Base-by-base conservation (phyloP, 2,888 invertebrate species). In the Cancer borealis region DNA sequence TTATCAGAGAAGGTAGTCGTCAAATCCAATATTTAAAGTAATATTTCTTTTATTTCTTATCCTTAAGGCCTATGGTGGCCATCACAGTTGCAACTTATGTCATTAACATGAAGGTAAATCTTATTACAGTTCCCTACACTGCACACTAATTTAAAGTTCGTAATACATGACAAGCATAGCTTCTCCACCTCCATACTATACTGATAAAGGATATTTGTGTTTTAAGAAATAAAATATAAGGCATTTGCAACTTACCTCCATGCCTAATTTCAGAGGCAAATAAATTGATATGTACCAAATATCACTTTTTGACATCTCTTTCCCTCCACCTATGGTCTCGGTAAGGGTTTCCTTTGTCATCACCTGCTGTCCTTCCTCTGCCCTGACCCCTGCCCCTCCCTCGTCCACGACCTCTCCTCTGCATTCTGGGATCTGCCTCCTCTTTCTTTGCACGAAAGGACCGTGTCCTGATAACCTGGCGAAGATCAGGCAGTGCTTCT, bases 281-380 rank as follows among this genome's bases (percentile, higher is more conserved):
- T 21, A 84, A 84, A 12, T 8, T n/a, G 8, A 10, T 84, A 84
- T 39, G 26, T 21, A 84, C 8, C 79, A 26, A 84, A 84, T 39
- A 84, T 84, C 79, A 84, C 39, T 84, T 84, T 39, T 84, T 84
- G 30, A 84, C 39, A 39, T 26, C 79, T 84, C 79, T 84, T 84
- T 84, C 79, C 30, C 79, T 84, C 79, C 79, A 84, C 30, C 79
- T 84, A 30, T 84, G 79, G 79, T 84, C 79, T 84, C 79, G 26
- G 79, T 84, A 39, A 8, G 79, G 79, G 30, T 84, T 84, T 84
- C 79, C 39, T 30, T 6, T 26, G 4, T 39, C 39, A 12, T 39
- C 30, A 5, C 30, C 79, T 39, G 12, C 39, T 84, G 26, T 12
- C 79, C 79, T 84, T 39, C 73, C 73, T 73, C 79, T 26, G 39